Evolutionary conservation across 2,113 vertebrate species (phyloP).

Genomic region (Bos taurus): DNA sequence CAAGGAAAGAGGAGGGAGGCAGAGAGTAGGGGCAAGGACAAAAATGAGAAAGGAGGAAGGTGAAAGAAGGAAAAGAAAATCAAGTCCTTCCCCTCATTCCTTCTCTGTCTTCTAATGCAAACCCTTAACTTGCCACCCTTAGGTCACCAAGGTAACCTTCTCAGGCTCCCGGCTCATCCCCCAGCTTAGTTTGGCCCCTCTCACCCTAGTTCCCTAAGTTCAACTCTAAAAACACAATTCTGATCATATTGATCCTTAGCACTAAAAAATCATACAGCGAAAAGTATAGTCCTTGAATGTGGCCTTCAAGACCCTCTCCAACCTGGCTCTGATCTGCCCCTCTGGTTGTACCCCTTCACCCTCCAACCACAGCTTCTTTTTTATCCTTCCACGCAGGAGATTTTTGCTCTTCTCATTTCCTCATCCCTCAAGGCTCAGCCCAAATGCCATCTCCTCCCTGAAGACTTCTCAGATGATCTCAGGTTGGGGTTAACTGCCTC

Average conservation of each 20-base stretch:
- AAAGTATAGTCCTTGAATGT: background rate
- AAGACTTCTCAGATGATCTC: background rate
- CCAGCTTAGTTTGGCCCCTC: background rate
- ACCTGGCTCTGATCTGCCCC: background rate
- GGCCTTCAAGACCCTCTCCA: background rate
- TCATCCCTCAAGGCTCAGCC: background rate
- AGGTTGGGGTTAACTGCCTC: background rate
- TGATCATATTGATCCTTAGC: background rate
- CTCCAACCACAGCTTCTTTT: background rate
- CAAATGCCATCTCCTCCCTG: background rate
- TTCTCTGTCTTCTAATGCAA: background rate
- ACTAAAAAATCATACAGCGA: background rate
- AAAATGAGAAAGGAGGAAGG: background rate
- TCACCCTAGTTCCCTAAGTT: background rate
- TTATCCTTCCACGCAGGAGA: background rate
- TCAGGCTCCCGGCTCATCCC: background rate
- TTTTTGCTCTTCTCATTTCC: background rate
- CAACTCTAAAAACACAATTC: slow-evolving; percentile 11
- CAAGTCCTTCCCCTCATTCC: background rate
- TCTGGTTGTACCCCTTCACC: background rate
- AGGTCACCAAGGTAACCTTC: background rate
- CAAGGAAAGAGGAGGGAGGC: background rate
- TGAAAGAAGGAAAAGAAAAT: background rate
- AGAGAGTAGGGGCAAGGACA: background rate
- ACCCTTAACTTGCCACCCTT: background rate